phyloP scores from a whole-genome alignment of 64 coral and sea anemone genomes.

The Actinia equina region DNA sequence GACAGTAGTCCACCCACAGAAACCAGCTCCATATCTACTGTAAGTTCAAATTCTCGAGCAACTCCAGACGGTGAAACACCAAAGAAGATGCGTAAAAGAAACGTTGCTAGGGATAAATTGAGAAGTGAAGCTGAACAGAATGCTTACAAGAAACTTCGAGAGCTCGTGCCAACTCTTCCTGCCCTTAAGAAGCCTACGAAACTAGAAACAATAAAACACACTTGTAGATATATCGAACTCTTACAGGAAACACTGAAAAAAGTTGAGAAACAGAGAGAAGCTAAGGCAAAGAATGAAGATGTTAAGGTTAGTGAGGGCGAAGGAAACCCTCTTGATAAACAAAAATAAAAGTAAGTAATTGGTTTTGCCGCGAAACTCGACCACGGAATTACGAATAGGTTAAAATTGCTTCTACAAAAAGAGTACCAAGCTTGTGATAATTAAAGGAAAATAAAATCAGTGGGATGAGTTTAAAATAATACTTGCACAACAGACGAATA shows the following conservation, averaged over 20 bases:
- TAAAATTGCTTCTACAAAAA: neutral
- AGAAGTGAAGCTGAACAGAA: conserved; percentile 83
- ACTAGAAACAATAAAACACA: conserved; percentile 69
- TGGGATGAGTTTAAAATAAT: too few relatives aligned
- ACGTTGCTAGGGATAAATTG: conserved; percentile 54
- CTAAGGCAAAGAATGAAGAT: neutral
- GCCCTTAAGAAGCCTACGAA: conserved; percentile 64
- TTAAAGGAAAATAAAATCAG: too few relatives aligned
- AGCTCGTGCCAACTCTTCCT: conserved; percentile 57
- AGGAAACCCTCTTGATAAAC: neutral
- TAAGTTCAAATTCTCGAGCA: neutral
- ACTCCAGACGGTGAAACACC: conserved; percentile 10
- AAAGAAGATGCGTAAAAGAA: conserved; percentile 52
- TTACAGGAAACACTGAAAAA: conserved; percentile 56
- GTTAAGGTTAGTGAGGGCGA: neutral
- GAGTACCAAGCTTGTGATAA: too few relatives aligned
- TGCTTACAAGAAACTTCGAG: conserved; percentile 74
- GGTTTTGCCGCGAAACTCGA: neutral
- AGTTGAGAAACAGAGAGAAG: neutral
- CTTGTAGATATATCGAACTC: conserved; percentile 61
- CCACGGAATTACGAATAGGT: neutral
- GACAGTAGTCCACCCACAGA: neutral
- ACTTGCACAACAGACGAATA: too few relatives aligned
- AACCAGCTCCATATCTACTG: neutral
- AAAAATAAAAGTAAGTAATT: neutral